Evolutionary conservation across 2,113 vertebrate species (phyloP), one percentile per base, ranked within the genome.

Genomic region (Callionymus lyra): DNA sequence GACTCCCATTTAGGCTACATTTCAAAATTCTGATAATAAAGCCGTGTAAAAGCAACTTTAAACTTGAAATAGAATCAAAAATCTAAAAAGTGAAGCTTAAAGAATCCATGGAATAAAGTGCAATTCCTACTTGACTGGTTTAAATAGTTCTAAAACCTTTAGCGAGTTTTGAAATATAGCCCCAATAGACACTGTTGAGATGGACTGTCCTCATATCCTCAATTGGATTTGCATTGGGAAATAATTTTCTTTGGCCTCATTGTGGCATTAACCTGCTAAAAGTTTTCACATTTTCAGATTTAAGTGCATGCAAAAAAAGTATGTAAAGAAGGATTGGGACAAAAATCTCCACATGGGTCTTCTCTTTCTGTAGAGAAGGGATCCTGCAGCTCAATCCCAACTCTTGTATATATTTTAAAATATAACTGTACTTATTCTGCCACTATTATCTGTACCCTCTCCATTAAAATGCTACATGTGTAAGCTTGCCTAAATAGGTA

Each of bases 401-500:
- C 77, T 84, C 85, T 84, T 96, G 91, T 96, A 93, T 81, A 90
- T 92, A 92, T 84, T 83, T 85, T 72, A 82, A 89, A 91, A 77
- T 70, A 68, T 82, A 86, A 84, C 70, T 94, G 86, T 88, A 81
- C 82, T 70, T 83, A 81, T 75, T 84, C 83, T 85, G 81, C 80
- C 84, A 88, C 86, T 88, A 91, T 87, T 84, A 86, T 91, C 86
- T 93, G 92, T 94, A 86, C 84, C 65, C 87, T 83, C 88, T 86
- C 84, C 92, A 90, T 92, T 92, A 87, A 90, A 90, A 88, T 94
- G 90, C 91, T 90, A 76, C 74, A 68, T 94, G 91, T 95, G 91
- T 98, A 91, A 93, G 89, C 87, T 91, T 94, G 92, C 91, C 89
- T 97, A 98, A 98, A 87, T 95, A 97, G 93, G 94, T 93, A 91